Evolutionary conservation across 2,888 invertebrate species (phyloP), one percentile per base, ranked within the genome.

Genomic region (Spicauda simplicius): DNA sequence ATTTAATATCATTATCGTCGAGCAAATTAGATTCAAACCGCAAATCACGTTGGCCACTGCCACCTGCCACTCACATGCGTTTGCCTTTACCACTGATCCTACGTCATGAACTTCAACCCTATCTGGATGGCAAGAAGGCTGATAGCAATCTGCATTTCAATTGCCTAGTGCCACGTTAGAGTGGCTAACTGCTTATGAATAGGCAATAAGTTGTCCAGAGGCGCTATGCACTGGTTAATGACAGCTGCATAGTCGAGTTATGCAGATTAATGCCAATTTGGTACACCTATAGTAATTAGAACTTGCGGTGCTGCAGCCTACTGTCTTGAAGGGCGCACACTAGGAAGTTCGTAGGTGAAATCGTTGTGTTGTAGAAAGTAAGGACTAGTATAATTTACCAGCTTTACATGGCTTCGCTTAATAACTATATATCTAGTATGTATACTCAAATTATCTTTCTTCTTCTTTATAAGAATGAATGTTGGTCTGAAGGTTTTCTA

Each of bases 151-250:
- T 50, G 30, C 12, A 55, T 33, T 64, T 55, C 37, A 45, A 55
- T 64, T 60, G 48, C 57, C 67, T 16, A 33, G 30, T 37, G 25
- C 57, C 58, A 69, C 48, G 64, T 63, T 70, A 69, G 59, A 25
- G 58, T 73, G 69, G 76, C 71, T 70, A 64, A 61, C 62, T 58
- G 73, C 73, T 76, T 80, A 80, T 87, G 86, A 86, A 87, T 87
- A 87, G 83, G 85, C 86, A 86, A 86, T 87, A 86, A 82, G 79
- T 85, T 82, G 84, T 81, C 85, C 80, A 78, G 78, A 85, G 84
- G 83, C 85, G 83, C 82, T 83, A 82, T 83, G 83, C 83, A 84
- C 85, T 79, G 80, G 79, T 84, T 86, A 87, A 87, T 86, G 85
- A 84, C 84, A 83, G 83, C 77, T 85, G 82, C 83, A 83, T 81